A percentile compares a stretch with the other conserved stretches of the same genome.
Conservation (phyloP, 2,797 vertebrate species). For the Siniperca obscura region DNA sequence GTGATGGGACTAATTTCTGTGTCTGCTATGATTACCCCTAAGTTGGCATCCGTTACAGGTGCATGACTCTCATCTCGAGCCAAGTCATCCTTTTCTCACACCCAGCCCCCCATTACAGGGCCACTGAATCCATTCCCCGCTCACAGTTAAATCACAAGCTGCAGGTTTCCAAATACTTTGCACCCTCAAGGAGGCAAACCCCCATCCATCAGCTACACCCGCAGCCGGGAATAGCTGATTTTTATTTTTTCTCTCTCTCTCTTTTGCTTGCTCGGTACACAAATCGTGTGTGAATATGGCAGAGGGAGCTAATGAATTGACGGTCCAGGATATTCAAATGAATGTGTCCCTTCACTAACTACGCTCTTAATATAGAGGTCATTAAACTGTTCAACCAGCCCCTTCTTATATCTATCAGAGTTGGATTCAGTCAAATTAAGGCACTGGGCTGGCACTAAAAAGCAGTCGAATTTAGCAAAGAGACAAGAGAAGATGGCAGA, state of each 20-base stretch:
- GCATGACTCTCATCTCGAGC: conserved; percentile 60
- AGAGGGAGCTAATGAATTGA: conserved; percentile 51
- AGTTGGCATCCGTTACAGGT: conserved; percentile 66
- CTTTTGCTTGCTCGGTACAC: conserved; percentile 44
- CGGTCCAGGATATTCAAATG: conserved; percentile 29
- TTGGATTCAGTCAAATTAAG: conserved; percentile 62
- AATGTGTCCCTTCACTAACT: conserved; percentile 38
- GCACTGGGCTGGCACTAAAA: conserved; percentile 63
- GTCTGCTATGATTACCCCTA: conserved; percentile 68
- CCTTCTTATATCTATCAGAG: conserved; percentile 55
- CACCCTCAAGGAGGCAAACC: conserved; percentile 36
- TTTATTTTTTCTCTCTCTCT: not conserved
- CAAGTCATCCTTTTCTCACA: conserved; percentile 54
- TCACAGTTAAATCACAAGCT: conserved; percentile 66
- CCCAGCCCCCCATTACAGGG: conserved; percentile 43
- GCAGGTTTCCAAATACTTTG: conserved; percentile 52
- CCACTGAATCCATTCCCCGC: conserved; percentile 58
- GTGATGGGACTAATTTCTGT: conserved; percentile 70
- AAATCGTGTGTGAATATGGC: conserved; percentile 59
- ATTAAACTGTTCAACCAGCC: conserved; percentile 67
- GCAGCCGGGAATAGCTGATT: conserved; percentile 33
- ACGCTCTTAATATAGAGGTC: conserved; percentile 56
- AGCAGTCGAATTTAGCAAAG: conserved; percentile 30
- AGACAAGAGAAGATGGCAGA: conserved; percentile 1
- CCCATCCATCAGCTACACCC: conserved; percentile 54